A percentile compares a stretch with the other conserved stretches of the same genome.
These are phyloP conservation scores for Sebastes glaucus DNA, from an alignment of 2,797 vertebrate species.

Conservation along the genomic window DNA sequence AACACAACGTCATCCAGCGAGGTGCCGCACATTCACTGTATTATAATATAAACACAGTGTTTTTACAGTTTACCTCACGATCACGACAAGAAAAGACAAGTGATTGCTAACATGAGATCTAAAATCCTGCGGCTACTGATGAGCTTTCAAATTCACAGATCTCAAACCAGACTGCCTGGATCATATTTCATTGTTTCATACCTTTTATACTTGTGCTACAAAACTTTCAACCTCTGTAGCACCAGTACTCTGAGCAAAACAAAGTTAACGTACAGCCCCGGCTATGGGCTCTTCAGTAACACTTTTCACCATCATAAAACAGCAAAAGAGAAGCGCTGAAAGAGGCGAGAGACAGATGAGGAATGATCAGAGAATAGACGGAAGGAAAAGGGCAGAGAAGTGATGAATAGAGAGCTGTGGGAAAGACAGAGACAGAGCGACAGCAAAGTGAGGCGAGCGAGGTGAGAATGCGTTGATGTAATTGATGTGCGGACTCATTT, in stretches of 20 bases:
- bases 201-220: not conserved
- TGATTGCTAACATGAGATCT: not conserved
- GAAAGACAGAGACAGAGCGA: slow-evolving; percentile 9
- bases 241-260: too few species aligned
- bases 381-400: slow-evolving; percentile 12
- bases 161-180: too few species aligned
- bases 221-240: too few species aligned
- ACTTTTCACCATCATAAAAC: not conserved
- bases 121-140: not conserved
- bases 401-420: slow-evolving; percentile 44
- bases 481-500: slow-evolving; percentile 78
- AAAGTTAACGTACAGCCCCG: too few species aligned
- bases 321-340: not conserved
- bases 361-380: slow-evolving; percentile 5
- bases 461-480: slow-evolving; percentile 76
- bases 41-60: not conserved
- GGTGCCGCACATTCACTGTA: not conserved
- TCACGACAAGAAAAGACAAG: not conserved
- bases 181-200: not conserved
- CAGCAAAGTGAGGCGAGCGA: slow-evolving; percentile 24
- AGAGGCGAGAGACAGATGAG: not conserved
- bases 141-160: not conserved
- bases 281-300: not conserved
- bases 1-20: not conserved
- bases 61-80: not conserved